phyloP scores from a whole-genome alignment of 2,888 invertebrate species.

The Nomada ruficornis region DNA sequence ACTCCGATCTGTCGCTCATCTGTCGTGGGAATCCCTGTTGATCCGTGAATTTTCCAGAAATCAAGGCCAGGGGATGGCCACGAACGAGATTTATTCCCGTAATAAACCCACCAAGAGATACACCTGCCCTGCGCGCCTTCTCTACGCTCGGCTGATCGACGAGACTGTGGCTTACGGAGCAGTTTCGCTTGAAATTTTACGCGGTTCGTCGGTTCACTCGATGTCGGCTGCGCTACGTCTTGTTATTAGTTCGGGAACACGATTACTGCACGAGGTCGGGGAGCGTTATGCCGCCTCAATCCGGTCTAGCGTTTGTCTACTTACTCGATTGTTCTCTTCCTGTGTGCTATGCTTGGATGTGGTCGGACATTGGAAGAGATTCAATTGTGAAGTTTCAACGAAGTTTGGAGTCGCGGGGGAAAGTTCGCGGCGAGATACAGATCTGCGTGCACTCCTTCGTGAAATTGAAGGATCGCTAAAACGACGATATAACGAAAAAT shows the following conservation, averaged over 20 bases:
- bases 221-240: constrained; percentile 5
- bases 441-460: no score
- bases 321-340: constrained; percentile 29
- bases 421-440: background rate
- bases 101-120: constrained; percentile 47
- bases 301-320: background rate
- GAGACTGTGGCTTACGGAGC: constrained; percentile 33
- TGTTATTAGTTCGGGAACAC: constrained; percentile 42
- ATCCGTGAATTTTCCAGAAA: constrained; percentile 65
- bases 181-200: constrained; percentile 49
- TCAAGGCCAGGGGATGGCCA: constrained; percentile 45
- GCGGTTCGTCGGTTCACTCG: constrained; percentile 34
- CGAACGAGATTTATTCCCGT: constrained; percentile 57
- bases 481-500: no score
- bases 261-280: constrained; percentile 34
- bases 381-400: no score
- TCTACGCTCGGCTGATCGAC: constrained; percentile 50
- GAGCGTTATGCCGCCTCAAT: constrained; percentile 35
- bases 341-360: background rate
- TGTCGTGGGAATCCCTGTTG: constrained; percentile 61
- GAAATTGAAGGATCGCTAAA: no score
- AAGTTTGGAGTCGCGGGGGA: background rate
- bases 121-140: constrained; percentile 20
- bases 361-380: background rate
- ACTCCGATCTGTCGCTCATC: background rate